phyloP scores from a whole-genome alignment of 2,797 vertebrate species.

The Phataginus tetradactyla region DNA sequence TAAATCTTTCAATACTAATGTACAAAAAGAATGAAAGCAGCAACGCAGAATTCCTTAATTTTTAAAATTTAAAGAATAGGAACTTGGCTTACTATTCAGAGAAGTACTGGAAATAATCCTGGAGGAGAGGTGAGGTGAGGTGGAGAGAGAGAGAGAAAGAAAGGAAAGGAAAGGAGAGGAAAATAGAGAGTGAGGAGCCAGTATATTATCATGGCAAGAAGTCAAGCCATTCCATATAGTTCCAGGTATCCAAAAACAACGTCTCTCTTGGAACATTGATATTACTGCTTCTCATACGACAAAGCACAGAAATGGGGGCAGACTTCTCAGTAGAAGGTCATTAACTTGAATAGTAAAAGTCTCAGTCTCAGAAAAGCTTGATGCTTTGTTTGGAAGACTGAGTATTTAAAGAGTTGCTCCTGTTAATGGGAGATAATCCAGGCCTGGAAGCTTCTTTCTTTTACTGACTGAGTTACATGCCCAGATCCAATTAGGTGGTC shows the following conservation, averaged over 20 bases:
- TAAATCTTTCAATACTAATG: background rate
- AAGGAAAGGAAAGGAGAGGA: background rate
- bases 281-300: background rate
- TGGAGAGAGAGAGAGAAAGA: background rate
- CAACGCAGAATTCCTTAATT: background rate
- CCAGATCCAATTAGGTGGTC: background rate
- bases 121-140: background rate
- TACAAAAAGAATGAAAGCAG: background rate
- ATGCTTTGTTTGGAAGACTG: background rate
- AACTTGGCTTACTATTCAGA: background rate
- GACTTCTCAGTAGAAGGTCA: background rate
- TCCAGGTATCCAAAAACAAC: background rate
- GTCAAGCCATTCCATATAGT: background rate
- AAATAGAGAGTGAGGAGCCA: background rate
- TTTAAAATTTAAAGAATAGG: background rate
- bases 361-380: background rate
- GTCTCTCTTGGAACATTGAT: background rate
- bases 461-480: background rate
- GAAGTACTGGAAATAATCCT: constrained; percentile 6
- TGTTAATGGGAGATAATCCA: background rate
- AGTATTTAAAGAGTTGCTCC: background rate
- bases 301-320: background rate
- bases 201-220: background rate
- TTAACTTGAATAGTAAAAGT: background rate
- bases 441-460: background rate